phyloP scores from a whole-genome alignment of 1,140 invertebrate species.

The Trichonephila clavata region DNA sequence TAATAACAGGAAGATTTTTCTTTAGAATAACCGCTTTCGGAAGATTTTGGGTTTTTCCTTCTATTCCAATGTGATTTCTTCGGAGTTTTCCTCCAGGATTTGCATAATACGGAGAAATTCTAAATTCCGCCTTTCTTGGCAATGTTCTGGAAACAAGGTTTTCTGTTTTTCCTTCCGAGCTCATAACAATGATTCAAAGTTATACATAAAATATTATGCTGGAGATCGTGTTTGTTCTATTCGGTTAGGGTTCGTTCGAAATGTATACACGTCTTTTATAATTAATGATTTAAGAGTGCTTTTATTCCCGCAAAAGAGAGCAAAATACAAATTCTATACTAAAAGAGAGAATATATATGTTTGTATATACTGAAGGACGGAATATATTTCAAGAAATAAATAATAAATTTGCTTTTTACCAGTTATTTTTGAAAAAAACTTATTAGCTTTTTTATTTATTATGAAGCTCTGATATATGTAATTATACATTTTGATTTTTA shows the following conservation, averaged over 20 bases:
- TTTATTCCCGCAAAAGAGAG: too few species aligned
- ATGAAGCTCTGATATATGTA: too few species aligned
- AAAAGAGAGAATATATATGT: too few species aligned
- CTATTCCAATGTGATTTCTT: conserved; percentile 8
- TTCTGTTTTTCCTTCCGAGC: background rate
- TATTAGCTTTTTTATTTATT: too few species aligned
- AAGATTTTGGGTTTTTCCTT: background rate
- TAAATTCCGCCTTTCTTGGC: conserved; percentile 9
- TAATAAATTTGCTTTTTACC: too few species aligned
- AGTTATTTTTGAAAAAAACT: too few species aligned
- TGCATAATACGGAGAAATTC: conserved; percentile 17
- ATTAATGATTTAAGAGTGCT: background rate
- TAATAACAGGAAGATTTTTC: conserved; percentile 38
- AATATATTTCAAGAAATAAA: too few species aligned
- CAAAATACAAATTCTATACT: too few species aligned
- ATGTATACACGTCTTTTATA: background rate
- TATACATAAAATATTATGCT: conserved; percentile 24
- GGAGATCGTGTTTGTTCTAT: background rate
- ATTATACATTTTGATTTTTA: too few species aligned
- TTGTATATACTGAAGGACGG: too few species aligned
- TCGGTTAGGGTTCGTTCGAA: background rate
- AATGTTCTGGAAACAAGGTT: background rate
- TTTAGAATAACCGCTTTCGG: background rate
- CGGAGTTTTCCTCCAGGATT: background rate
- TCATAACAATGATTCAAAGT: conserved; percentile 5